These are phyloP conservation scores for Tauraco erythrolophus DNA, from an alignment of 2,113 vertebrate genomes.

Conservation along the genomic window DNA sequence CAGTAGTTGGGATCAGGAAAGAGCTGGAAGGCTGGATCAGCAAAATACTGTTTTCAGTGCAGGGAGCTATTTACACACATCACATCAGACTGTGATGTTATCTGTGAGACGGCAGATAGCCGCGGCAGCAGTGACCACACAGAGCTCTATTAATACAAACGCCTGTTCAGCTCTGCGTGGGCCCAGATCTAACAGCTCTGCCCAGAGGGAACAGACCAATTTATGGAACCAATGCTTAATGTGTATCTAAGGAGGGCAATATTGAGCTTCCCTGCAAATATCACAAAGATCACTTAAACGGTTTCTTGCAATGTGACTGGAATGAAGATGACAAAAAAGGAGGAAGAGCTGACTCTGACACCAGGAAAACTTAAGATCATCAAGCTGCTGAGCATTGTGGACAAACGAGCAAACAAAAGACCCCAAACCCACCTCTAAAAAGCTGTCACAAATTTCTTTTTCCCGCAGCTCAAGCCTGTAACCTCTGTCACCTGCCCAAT, in stretches of 20 bases:
- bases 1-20: not conserved
- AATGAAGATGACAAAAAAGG: not conserved
- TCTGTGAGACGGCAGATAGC: not conserved
- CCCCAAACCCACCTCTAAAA: not conserved
- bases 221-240: not conserved
- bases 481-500: not conserved
- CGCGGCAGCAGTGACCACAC: not conserved
- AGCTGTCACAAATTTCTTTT: not conserved
- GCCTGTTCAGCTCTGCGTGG: not conserved
- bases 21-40: not conserved
- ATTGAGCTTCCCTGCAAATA: constrained; percentile 21
- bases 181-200: not conserved
- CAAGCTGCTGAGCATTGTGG: not conserved
- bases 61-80: not conserved
- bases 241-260: not conserved
- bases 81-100: not conserved
- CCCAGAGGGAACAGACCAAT: constrained; percentile 1
- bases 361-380: not conserved
- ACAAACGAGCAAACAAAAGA: not conserved
- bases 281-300: constrained; percentile 20
- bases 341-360: not conserved
- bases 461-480: not conserved
- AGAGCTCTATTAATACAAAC: not conserved
- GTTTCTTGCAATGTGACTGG: not conserved
- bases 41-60: not conserved